Conservation (phyloP, 2,113 vertebrate genomes). For the Ondatra zibethicus region DNA sequence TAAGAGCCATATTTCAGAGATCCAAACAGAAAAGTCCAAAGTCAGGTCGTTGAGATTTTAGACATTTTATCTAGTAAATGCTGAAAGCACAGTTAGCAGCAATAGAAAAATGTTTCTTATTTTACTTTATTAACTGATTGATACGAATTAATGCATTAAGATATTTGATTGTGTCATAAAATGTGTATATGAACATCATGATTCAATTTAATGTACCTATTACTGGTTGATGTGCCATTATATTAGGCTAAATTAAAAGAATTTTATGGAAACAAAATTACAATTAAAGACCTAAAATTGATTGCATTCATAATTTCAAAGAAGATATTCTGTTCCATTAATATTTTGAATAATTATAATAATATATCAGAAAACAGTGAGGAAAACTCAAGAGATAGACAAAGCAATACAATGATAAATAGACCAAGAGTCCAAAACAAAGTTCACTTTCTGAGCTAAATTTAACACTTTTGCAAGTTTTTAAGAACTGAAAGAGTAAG, state of each 20-base stretch:
- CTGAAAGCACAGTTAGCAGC: conserved; percentile 76
- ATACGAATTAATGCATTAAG: conserved; percentile 92
- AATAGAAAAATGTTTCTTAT: conserved; percentile 88
- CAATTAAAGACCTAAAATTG: conserved; percentile 91
- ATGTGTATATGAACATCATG: conserved; percentile 92
- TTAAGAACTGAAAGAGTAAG: conserved; percentile 3
- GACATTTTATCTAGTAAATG: conserved; percentile 75
- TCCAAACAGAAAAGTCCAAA: conserved; percentile 3
- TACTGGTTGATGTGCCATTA: conserved; percentile 93
- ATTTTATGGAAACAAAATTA: conserved; percentile 92
- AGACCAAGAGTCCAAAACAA: conserved; percentile 47
- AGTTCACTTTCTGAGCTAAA: conserved; percentile 33
- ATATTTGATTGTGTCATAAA: conserved; percentile 93
- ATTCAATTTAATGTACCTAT: conserved; percentile 93
- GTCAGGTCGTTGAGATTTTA: conserved; percentile 71
- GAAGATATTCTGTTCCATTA: conserved; percentile 87
- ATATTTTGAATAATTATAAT: conserved; percentile 87
- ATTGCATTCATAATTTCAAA: conserved; percentile 90
- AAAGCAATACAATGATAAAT: conserved; percentile 71
- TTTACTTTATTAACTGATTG: conserved; percentile 93
- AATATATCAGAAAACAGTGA: conserved; percentile 86
- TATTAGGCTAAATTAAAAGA: conserved; percentile 93
- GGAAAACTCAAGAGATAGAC: conserved; percentile 51
- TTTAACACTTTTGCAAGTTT: background rate
- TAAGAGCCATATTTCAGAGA: background rate